Base-by-base conservation (phyloP, 2,797 vertebrate genomes). In the Huso huso region DNA sequence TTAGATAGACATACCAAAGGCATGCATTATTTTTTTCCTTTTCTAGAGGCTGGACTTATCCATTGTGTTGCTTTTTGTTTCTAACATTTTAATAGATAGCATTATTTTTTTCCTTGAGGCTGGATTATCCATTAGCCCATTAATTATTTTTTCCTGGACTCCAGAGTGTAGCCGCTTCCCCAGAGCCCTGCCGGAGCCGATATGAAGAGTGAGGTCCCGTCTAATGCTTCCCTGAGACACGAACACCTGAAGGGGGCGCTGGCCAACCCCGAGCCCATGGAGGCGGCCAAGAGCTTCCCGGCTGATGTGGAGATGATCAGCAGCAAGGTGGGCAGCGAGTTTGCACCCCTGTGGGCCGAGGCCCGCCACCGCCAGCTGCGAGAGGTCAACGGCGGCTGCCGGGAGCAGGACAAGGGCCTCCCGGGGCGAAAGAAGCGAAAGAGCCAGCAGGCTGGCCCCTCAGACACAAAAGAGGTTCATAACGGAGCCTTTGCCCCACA, bases 161-260 rank as follows among this genome's bases (percentile, higher is more conserved):
- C 86, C 77, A 88, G 81, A 85, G 74, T 89, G 78, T 86, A 83
- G 82, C 69, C n/a, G 72, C 70, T 63, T 63, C 70, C 71, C 61
- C 72, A 69, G 70, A 71, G 76, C 75, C 70, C 82, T 87, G 81
- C 88, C 87, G 74, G 86, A 88, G 90, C 91, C 93, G 89, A 89
- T 88, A 99, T 99, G 96, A 99, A 98, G 93, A 97, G 94, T 90
- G 96, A 96, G 87, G 89, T 96, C 87, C 83, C 95, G 71, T 87
- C 95, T 86, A 94, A 96, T 77, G 87, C 88, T 75, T 84, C 92
- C 78, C 92, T 91, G 86, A 94, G 90, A 92, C 94, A 93, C 85
- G 93, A 97, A 81, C 90, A 90, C 84, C 89, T 98, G 84, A 97
- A 98, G 90, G 94, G 92, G 84, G 91, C 94, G 74, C 90, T 98